Base-by-base conservation (phyloP, 2,797 vertebrate species). In the Sebastes oblongus region DNA sequence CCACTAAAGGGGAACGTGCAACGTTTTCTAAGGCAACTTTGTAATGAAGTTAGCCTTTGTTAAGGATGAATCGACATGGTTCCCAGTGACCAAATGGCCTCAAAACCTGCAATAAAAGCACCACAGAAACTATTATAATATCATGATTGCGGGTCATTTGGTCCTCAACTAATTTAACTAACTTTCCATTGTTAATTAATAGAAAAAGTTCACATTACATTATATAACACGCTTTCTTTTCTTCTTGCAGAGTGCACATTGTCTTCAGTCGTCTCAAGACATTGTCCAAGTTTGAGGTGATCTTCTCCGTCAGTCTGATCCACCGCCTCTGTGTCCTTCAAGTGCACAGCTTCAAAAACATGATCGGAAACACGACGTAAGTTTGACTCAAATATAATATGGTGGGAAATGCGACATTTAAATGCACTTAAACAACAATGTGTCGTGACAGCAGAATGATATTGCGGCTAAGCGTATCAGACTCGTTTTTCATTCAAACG, bases 231-330 rank as follows among this genome's bases (percentile, higher is more conserved):
- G 0, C 3, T 32, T 6, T 82, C 5, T 77, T 83, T 7, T 42
- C 8, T 72, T 85, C 24, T 67, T 88, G n/a, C 46, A 96, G 96
- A 60, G 81, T 96, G 20, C 66, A 77, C 55, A 65, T 96, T 6
- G 55, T 92, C 54, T 96, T 96, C 88, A 95, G 95, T 84, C 93
- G 94, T 64, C 83, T 96, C 24, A 92, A 86, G 85, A 88, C 66
- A 2, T 68, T 83, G 42, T 82, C 82, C 34, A 96, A 96, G 88
- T 96, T 96, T 88, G 94, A 96, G 82, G 86, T 96, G 6, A 77
- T 89, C 8, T 88, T 96, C 72, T 88, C 73, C 1, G 75, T 94
- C 73, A 72, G 78, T 24, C 8, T 91, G 66, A 82, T 66, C 25
- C 81, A 93, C 80, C 78, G 85, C 4, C 62, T 71, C 56, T 92